These are phyloP conservation scores for Microplitis manilae DNA, from an alignment of 2,888 invertebrate genomes.

Conservation along the genomic window DNA sequence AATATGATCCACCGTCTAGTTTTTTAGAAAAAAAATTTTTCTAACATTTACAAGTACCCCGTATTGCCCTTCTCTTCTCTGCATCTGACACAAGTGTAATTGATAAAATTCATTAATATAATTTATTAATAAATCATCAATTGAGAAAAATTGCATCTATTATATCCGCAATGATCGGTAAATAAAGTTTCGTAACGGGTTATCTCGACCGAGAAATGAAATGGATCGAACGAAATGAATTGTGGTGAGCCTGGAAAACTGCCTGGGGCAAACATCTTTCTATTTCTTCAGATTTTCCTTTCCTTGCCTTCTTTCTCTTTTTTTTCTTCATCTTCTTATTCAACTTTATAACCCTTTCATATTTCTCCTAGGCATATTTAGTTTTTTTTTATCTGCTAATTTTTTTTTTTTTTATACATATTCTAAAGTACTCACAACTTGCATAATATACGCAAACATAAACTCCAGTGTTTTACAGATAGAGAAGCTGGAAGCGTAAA, in stretches of 20 bases:
- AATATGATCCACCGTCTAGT: too few relatives aligned
- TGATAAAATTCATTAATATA: too few relatives aligned
- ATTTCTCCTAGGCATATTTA: constrained; percentile 4
- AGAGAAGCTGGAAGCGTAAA: constrained; percentile 6
- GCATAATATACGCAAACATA: constrained; percentile 30
- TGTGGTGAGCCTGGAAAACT: constrained; percentile 25
- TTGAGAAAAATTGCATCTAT: too few relatives aligned
- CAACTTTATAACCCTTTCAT: constrained; percentile 3
- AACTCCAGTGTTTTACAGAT: constrained; percentile 23
- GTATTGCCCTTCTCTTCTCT: too few relatives aligned
- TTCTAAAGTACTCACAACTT: constrained; percentile 3
- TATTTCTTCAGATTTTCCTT: neutral
- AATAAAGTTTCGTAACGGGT: constrained; percentile 28
- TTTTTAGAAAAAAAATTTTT: too few relatives aligned
- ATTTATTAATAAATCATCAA: too few relatives aligned
- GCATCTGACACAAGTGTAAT: too few relatives aligned
- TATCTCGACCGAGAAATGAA: constrained; percentile 36
- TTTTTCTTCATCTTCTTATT: neutral
- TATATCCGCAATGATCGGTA: neutral
- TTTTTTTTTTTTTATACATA: neutral
- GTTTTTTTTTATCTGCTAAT: neutral
- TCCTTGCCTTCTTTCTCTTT: neutral
- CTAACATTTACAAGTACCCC: too few relatives aligned
- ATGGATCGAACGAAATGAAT: constrained; percentile 39
- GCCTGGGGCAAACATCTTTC: constrained; percentile 14